Evolutionary conservation across 1,140 invertebrate genomes (phyloP).

Genomic region (Trichoplusia ni): DNA sequence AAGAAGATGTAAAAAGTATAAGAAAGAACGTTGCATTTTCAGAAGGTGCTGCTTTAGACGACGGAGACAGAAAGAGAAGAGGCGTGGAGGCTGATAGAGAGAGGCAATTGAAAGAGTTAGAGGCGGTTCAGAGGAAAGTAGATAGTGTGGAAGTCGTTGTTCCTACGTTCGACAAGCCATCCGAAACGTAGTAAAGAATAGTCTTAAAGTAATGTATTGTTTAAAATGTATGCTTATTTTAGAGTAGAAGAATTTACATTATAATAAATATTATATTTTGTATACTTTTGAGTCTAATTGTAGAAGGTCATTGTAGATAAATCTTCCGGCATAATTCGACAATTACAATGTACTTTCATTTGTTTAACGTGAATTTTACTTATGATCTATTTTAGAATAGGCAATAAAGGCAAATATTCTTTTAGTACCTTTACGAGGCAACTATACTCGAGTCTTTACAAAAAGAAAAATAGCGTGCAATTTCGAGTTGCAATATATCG

Average conservation of each 20-base stretch:
- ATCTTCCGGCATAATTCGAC: no score
- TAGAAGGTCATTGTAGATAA: no score
- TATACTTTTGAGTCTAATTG: background rate
- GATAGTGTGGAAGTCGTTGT: background rate
- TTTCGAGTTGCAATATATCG: background rate
- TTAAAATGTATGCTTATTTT: background rate
- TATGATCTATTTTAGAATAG: background rate
- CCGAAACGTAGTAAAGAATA: no score
- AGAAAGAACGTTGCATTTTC: background rate
- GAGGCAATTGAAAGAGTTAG: constrained; percentile 9
- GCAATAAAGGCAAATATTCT: no score
- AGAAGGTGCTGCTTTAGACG: background rate
- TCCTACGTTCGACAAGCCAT: background rate
- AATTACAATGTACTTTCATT: no score
- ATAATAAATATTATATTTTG: background rate
- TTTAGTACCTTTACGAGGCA: no score
- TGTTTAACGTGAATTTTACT: background rate
- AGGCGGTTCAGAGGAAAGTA: constrained; percentile 8
- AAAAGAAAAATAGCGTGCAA: background rate
- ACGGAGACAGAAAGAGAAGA: background rate
- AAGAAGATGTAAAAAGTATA: background rate
- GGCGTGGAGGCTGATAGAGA: background rate
- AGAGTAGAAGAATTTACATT: background rate
- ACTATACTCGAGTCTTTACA: no score
- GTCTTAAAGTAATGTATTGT: background rate